A percentile compares a stretch with the other conserved stretches of the same genome.
Conservation (phyloP, 2,888 invertebrate genomes). For the Harpalus rufipes region DNA sequence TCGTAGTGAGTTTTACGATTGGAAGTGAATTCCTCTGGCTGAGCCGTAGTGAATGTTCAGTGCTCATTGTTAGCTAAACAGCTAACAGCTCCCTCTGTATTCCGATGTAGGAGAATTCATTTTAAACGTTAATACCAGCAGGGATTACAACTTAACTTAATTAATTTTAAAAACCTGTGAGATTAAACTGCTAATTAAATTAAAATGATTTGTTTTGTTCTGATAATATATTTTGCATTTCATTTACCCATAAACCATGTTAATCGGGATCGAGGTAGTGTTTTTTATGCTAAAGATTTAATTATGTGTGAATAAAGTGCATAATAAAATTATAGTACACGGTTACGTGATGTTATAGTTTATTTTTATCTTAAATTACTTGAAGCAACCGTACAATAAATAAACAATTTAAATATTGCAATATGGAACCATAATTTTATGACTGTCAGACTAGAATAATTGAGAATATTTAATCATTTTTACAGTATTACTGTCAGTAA, state of each 20-base stretch:
- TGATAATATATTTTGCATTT: constrained; percentile 51
- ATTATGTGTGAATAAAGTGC: neutral
- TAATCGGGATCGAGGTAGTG: neutral
- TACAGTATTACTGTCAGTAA: too few relatives aligned
- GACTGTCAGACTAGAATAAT: too few relatives aligned
- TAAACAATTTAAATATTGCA: neutral
- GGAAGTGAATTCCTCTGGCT: constrained; percentile 37
- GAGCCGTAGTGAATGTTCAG: constrained; percentile 1
- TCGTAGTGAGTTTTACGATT: constrained; percentile 39
- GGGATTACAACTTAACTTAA: constrained; percentile 61
- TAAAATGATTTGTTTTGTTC: constrained; percentile 56
- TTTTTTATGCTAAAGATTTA: neutral
- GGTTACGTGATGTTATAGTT: neutral
- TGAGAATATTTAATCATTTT: too few relatives aligned
- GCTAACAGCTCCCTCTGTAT: constrained; percentile 20
- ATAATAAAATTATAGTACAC: neutral
- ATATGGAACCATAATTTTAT: too few relatives aligned
- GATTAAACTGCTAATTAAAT: constrained; percentile 61
- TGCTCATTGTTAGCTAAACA: constrained; percentile 38
- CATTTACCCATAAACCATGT: constrained; percentile 1
- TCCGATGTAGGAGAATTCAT: constrained; percentile 43
- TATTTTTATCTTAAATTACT: neutral
- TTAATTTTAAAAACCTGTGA: constrained; percentile 62
- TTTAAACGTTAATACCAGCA: constrained; percentile 58
- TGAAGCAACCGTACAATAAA: neutral